Base-by-base conservation (phyloP, 2,797 vertebrate species). In the Lutjanus campechanus region DNA sequence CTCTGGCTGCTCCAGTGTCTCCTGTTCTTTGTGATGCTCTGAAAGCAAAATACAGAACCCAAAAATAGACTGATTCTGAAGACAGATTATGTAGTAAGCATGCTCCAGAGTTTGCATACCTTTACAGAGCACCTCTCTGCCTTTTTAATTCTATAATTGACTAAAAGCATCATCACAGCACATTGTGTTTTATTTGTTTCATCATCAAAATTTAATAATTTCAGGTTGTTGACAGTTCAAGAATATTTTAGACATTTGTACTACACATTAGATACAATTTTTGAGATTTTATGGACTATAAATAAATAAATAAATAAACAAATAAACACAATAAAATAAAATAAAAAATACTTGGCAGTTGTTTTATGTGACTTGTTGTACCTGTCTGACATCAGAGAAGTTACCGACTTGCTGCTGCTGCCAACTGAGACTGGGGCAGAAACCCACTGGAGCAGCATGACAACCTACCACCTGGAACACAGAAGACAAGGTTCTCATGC, bases 351-450 rank as follows among this genome's bases (percentile, higher is more conserved):
- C 59, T 8, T 56, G 11, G 4, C 46, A 11, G 8, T 17, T 36
- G 36, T 64, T 41, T 11, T 11, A 11, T 41, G 7, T 7, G 13
- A 17, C 68, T 47, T 50, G 44, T 2, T 74, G 90, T 93, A 98
- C 98, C 97, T 97, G 98, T 93, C 98, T 96, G 92, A 98, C 88
- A 5, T 95, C 87, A 65, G 98, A 99, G 90, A 99, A 99, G 81
- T 92, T 95, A 66, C 96, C 88, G 85, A 98, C 97, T 96, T 99
- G 97, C 64, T 96, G 96, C 86, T 96, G 97, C 54, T 99, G 98
- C 98, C 98, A 99, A 11, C 88, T 93, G 54, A 98, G 92, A 0
- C 97, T 97, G 41, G 98, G 98, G 51, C 92, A 97, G 81, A 96
- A 98, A 16, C 98, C 98, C 76, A 92, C 93, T 19, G 98, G 98